Base-by-base conservation (phyloP, 2,797 vertebrate species). In the Mus caroli region DNA sequence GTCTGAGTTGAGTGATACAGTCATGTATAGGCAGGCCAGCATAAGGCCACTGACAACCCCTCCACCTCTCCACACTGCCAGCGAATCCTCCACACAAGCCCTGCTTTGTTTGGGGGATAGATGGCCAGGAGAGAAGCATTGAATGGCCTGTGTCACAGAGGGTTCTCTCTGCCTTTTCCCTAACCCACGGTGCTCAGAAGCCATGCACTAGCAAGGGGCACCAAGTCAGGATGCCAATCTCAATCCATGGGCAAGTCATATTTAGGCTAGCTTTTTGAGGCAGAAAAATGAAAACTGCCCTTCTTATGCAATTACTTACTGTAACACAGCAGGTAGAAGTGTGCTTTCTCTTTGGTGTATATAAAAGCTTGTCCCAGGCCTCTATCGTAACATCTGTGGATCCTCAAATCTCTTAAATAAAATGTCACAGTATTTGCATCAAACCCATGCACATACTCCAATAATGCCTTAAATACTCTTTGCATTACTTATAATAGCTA, bases 41-140 rank as follows among this genome's bases (percentile, higher is more conserved):
- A 62, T 4, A 46, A 80, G 54, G 80, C 56, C 69, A 71, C 6
- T 10, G 64, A 75, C 76, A 94, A n/a, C 31, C 12, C 20, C 9
- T 19, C 34, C 31, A 56, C 31, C 34, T 37, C 75, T 62, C 14
- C 56, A 34, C 4, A 3, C 31, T 79, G 69, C 79, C 64, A 34
- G 80, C 1, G 58, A 37, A 8, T 87, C 73, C 64, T 31, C 20
- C 17, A 8, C 28, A 28, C 12, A 46, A 58, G 37, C 54, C 54
- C 54, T 8, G 22, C 82, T 94, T 50, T 64, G 5, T 24, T 84
- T 26, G 58, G 46, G 43, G 34, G n/a, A 52, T 4, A 43, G 13
- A n/a, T 90, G 73, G 7, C 82, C 22, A n/a, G 86, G 24, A 96
- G 12, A 88, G 79, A 83, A 76, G 34, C 60, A 71, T 22, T 76